Evolutionary conservation across 1,140 invertebrate species (phyloP).

Genomic region (Branchinecta lindahli): DNA sequence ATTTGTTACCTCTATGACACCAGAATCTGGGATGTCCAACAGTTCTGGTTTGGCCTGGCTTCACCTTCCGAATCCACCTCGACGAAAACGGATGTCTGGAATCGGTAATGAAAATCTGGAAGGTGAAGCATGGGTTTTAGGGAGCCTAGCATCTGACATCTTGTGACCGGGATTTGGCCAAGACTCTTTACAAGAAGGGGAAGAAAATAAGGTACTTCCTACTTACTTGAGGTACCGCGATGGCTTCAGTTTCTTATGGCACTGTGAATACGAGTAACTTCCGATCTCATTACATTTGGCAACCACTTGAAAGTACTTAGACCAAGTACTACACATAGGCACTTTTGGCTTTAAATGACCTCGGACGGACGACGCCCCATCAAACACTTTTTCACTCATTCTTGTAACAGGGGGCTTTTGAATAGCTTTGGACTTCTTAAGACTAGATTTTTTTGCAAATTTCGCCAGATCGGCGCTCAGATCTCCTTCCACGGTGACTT

Average conservation of each 20-base stretch:
- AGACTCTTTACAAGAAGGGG: too few relatives aligned
- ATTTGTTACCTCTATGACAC: too few relatives aligned
- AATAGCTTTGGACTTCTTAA: neutral
- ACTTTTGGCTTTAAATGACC: neutral
- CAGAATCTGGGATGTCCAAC: too few relatives aligned
- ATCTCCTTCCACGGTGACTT: neutral
- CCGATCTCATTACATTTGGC: neutral
- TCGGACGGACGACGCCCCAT: neutral
- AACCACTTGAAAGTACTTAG: neutral
- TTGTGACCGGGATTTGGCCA: too few relatives aligned
- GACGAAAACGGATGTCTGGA: too few relatives aligned
- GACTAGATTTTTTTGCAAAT: neutral
- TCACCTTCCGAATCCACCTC: too few relatives aligned
- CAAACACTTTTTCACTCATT: neutral
- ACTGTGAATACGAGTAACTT: neutral
- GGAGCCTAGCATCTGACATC: too few relatives aligned
- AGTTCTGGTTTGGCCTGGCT: too few relatives aligned
- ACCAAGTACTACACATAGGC: neutral
- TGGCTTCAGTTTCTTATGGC: slow-evolving; percentile 10
- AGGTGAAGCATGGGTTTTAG: too few relatives aligned
- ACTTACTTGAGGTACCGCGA: slow-evolving; percentile 1
- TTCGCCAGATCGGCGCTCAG: neutral
- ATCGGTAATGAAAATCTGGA: too few relatives aligned
- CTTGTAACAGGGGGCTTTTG: neutral
- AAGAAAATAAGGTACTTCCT: too few relatives aligned